Evolutionary conservation across 2,888 invertebrate genomes (phyloP).

Genomic region (Chamaedrilus cognettii): DNA sequence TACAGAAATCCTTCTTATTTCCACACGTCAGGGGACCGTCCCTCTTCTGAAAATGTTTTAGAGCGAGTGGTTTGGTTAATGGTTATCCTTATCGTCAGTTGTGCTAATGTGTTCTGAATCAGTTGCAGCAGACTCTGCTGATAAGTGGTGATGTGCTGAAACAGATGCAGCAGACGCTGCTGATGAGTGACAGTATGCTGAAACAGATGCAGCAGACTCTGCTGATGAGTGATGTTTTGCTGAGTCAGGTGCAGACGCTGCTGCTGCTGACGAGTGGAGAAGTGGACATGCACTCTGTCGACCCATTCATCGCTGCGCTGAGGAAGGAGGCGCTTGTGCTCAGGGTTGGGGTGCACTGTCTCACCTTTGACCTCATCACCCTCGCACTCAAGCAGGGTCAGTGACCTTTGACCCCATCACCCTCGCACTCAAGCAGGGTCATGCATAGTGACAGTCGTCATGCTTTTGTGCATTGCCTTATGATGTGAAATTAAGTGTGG

Average conservation of each 20-base stretch:
- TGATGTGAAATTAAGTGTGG: no score
- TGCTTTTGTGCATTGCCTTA: no score
- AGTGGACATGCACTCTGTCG: background rate
- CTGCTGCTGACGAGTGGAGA: background rate
- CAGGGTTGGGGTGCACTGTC: background rate
- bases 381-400: background rate
- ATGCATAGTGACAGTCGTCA: no score
- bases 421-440: background rate
- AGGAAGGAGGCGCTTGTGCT: conserved; percentile 1
- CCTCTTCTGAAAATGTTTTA: no score
- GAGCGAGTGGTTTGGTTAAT: no score
- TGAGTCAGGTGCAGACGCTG: background rate
- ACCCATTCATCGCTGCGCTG: background rate
- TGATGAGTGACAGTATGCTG: background rate
- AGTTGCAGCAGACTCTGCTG: no score
- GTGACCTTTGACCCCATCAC: background rate
- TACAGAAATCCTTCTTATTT: no score
- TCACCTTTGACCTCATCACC: background rate
- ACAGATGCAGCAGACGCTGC: background rate
- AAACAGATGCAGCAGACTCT: background rate
- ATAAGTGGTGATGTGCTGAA: no score
- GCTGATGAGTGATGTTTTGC: background rate
- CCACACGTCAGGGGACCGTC: no score
- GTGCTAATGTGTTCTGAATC: no score
- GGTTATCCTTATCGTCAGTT: no score